Evolutionary conservation across 2,113 vertebrate species (phyloP), one percentile per base, ranked within the genome.

Genomic region (Trichomycterus rosablanca): DNA sequence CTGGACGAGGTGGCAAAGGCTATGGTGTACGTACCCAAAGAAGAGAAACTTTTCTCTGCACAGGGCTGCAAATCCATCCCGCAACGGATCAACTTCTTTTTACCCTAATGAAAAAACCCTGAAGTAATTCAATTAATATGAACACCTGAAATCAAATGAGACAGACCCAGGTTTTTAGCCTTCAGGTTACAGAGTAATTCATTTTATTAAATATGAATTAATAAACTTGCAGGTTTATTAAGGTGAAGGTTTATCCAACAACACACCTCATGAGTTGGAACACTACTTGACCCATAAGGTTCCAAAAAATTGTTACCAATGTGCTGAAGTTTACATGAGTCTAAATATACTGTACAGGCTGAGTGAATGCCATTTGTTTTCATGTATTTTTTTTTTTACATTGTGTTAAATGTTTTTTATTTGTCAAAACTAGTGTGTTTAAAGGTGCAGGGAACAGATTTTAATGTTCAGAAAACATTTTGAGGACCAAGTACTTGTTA

Each of bases 51-150:
- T 22, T 98, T 97, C 81, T 95, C 95, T 24, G 90, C 91, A 8
- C 94, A 97, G 72, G 96, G 96, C 23, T 99, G 96, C 79, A 99
- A 99, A 68, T 92, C 92, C 3, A 80, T 99, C 32, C 83, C 94
- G 9, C 94, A 97, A 72, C 87, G 93, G 76, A 95, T 98, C 76
- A 90, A 82, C 76, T 94, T 94, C 69, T 90, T 93, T 66, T 81
- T 97, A 37, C 89, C 92, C 2, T 94, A 86, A 91, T 19, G 16
- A n/a, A 63, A 16, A 28, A 46, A 62, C 24, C 39, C 28, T n/a
- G n/a, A 23, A 2, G 18, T 24, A 57, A 59, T n/a, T 43, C 30
- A 24, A 20, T n/a, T 46, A 20, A 59, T n/a, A 50, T 40, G 15
- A 63, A 46, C 24, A 57, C 4, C 34, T 32, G 39, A 59, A 44